Base-by-base conservation (phyloP, 2,113 vertebrate species). In the Orycteropus afer region DNA sequence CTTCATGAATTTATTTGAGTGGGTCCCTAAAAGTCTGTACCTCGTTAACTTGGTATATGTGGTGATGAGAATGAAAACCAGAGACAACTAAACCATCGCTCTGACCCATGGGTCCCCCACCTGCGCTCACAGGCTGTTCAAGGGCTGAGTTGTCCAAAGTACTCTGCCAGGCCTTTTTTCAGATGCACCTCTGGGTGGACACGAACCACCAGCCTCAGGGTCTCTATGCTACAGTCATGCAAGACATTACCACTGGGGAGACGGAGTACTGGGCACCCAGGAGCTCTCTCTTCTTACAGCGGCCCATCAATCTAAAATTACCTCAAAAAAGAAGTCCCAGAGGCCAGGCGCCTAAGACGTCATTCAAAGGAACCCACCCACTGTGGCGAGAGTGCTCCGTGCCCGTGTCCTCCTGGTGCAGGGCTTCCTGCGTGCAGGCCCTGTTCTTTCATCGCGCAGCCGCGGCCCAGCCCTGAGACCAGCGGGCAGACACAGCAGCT, bases 141-240 rank as follows among this genome's bases (percentile, higher is more conserved):
- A 18, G 1, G 34, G 34, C 59, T 67, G 32, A 32, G 7, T 34
- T 37, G 18, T 37, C 67, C 12, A 1, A 57, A 57, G 20, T 23
- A 57, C n/a, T n/a, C n/a, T n/a, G n/a, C n/a, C n/a, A n/a, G n/a
- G n/a, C n/a, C n/a, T n/a, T n/a, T n/a, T n/a, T n/a, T 3, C 32
- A 15, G 10, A 15, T 34, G n/a, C 7, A 17, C 65, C 65, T 7
- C n/a, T 4, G 5, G 34, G 65, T 17, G 34, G 67, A 27, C n/a
- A 5, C 8, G 67, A 69, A 40, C 67, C 34, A 17, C 67, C n/a
- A 40, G 40, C n/a, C 67, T 37, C n/a, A 37, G 65, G 14, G 65
- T 20, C 34, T 18, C 63, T n/a, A 23, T 18, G 4, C 45, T 37
- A 17, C 0, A 12, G 5, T 2, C 34, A 55, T 0, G 2, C 25